A percentile compares a stretch with the other conserved stretches of the same genome.
phyloP scores from a whole-genome alignment of 2,113 vertebrate species.

The Mus pahari region DNA sequence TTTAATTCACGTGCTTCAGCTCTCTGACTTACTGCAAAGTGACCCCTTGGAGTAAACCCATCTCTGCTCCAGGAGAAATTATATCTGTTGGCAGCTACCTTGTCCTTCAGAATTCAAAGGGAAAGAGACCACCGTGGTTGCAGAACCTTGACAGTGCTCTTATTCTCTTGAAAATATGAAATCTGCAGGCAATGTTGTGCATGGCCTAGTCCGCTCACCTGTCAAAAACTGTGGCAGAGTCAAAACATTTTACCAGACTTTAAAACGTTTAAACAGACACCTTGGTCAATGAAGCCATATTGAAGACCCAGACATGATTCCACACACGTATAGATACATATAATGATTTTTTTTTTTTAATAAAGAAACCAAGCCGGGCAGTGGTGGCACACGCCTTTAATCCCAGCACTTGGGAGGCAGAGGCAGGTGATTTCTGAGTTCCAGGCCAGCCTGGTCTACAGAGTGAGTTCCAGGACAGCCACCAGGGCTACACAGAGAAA shows the following conservation, averaged over 20 bases:
- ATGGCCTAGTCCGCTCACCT: neutral
- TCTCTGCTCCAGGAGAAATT: constrained; percentile 62
- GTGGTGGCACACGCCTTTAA: too few species aligned
- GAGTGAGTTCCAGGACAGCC: too few species aligned
- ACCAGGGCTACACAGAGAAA: too few species aligned
- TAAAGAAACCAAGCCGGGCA: too few species aligned
- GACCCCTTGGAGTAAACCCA: neutral
- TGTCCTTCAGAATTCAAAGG: constrained; percentile 46
- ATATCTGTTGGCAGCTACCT: constrained; percentile 40
- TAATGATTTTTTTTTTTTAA: neutral
- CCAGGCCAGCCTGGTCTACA: too few species aligned
- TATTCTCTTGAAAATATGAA: constrained; percentile 49
- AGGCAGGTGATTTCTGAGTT: too few species aligned
- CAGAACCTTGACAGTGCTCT: neutral
- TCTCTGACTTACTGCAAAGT: constrained; percentile 44
- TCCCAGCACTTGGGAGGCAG: too few species aligned
- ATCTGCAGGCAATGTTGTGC: neutral
- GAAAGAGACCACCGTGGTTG: constrained; percentile 60
- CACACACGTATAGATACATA: neutral
- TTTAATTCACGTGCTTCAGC: constrained; percentile 74
- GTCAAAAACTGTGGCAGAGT: constrained; percentile 3
- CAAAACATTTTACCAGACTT: neutral
- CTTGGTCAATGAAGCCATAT: neutral
- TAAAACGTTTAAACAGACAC: neutral
- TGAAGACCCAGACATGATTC: neutral